A percentile compares a stretch with the other conserved stretches of the same genome.
phyloP scores from a whole-genome alignment of 2,888 invertebrate species.

The Eledone cirrhosa region DNA sequence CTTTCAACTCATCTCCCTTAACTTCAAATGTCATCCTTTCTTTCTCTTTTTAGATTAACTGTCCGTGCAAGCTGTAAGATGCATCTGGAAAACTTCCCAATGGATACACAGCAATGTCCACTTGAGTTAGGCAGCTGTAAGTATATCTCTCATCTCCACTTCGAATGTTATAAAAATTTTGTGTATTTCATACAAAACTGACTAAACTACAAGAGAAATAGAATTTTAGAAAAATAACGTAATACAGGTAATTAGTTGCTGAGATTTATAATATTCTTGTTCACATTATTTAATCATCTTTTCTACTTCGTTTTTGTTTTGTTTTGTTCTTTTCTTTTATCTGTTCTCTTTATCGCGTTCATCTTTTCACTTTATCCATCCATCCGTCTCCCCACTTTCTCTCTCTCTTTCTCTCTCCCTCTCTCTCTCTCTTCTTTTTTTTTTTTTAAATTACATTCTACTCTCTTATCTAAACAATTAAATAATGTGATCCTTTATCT shows the following conservation, averaged over 20 bases:
- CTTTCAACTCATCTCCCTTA: no score
- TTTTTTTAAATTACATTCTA: background rate
- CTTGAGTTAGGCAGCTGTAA: conserved; percentile 81
- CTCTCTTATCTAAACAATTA: no score
- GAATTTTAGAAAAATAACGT: no score
- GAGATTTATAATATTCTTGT: no score
- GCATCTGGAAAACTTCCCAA: conserved; percentile 83
- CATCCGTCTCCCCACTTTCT: background rate
- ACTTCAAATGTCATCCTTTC: background rate
- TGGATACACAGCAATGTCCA: conserved; percentile 83
- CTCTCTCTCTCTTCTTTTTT: background rate
- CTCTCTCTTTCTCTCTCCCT: background rate
- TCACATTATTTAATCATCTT: no score
- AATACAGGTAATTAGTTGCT: no score
- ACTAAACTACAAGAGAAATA: no score
- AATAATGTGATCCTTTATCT: no score
- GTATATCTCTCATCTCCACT: conserved; percentile 31
- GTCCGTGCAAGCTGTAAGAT: conserved; percentile 85
- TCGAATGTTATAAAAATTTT: no score
- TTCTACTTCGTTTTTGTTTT: background rate
- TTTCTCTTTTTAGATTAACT: conserved; percentile 72
- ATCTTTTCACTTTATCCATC: background rate
- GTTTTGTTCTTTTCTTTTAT: background rate
- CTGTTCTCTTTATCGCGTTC: background rate
- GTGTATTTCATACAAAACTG: no score